A percentile compares a stretch with the other conserved stretches of the same genome.
These are phyloP conservation scores for Chalcosyrphus nemorum DNA, from an alignment of 2,888 invertebrate species.

Conservation along the genomic window DNA sequence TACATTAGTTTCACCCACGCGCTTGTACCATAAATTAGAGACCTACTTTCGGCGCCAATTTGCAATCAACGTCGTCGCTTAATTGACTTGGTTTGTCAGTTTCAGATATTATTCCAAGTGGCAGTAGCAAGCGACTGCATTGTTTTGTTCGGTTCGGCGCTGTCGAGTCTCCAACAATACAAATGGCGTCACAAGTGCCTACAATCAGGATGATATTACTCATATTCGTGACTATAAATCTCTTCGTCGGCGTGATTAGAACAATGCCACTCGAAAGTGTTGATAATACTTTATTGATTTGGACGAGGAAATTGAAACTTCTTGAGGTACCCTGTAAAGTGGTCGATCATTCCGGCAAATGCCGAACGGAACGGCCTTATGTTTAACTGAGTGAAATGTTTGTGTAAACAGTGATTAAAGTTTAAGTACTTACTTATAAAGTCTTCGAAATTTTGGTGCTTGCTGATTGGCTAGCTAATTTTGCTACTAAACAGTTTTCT, in stretches of 20 bases:
- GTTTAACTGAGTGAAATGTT: too few species aligned
- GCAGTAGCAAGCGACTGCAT: slow-evolving; percentile 2
- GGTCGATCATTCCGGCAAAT: slow-evolving; percentile 41
- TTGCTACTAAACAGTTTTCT: too few species aligned
- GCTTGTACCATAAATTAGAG: slow-evolving; percentile 36
- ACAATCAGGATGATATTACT: slow-evolving; percentile 6
- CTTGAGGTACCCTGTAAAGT: slow-evolving; percentile 24
- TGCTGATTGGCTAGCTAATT: too few species aligned
- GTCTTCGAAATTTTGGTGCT: too few species aligned
- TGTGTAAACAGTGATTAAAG: too few species aligned
- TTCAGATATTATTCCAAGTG: slow-evolving; percentile 13
- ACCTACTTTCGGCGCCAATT: slow-evolving; percentile 53
- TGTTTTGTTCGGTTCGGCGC: slow-evolving; percentile 3
- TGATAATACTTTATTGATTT: neutral
- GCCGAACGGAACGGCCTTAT: slow-evolving; percentile 3
- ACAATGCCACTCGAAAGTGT: slow-evolving; percentile 1
- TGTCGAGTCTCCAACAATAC: neutral
- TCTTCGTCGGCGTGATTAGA: neutral
- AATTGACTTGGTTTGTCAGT: slow-evolving; percentile 17
- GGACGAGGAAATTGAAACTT: slow-evolving; percentile 26
- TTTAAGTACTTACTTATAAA: too few species aligned
- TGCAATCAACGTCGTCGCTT: slow-evolving; percentile 1
- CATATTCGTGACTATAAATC: slow-evolving; percentile 7
- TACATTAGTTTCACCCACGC: slow-evolving; percentile 23
- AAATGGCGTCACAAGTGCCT: slow-evolving; percentile 25